A percentile compares a stretch with the other conserved stretches of the same genome.
Evolutionary conservation across 2,113 vertebrate genomes (phyloP).

Genomic region (Sisor rabdophorus): DNA sequence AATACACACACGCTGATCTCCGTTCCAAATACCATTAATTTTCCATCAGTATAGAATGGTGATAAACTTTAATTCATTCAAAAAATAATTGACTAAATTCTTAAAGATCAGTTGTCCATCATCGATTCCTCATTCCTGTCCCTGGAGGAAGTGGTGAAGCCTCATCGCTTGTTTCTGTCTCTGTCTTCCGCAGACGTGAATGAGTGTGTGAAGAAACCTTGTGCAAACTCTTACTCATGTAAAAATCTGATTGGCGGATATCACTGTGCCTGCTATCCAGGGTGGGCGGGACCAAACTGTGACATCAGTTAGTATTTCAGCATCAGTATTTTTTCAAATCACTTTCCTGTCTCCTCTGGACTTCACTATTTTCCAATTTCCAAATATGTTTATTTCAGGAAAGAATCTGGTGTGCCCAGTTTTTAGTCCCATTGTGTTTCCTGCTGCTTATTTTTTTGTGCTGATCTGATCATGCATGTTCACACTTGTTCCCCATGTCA

Average conservation of each 20-base stretch:
- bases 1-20: too few species aligned
- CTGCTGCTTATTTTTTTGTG: background rate
- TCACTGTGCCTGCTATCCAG: conserved; percentile 92
- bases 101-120: too few species aligned
- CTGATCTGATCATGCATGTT: background rate
- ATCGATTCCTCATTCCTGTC: too few species aligned
- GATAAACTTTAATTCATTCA: too few species aligned
- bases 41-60: too few species aligned
- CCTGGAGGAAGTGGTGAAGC: conserved; percentile 52
- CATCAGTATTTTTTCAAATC: conserved; percentile 1
- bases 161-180: conserved; percentile 56
- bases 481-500: background rate
- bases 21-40: too few species aligned
- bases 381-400: background rate
- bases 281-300: conserved; percentile 95
- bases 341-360: conserved; percentile 23
- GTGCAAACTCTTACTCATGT: conserved; percentile 94
- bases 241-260: conserved; percentile 99
- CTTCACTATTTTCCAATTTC: background rate
- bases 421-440: background rate
- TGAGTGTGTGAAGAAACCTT: conserved; percentile 90
- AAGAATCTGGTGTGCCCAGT: too few species aligned
- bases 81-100: too few species aligned
- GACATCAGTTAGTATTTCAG: conserved; percentile 89
- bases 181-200: conserved; percentile 86